Conservation (phyloP, 2,888 invertebrate genomes). For the Netelia fuscicornis region DNA sequence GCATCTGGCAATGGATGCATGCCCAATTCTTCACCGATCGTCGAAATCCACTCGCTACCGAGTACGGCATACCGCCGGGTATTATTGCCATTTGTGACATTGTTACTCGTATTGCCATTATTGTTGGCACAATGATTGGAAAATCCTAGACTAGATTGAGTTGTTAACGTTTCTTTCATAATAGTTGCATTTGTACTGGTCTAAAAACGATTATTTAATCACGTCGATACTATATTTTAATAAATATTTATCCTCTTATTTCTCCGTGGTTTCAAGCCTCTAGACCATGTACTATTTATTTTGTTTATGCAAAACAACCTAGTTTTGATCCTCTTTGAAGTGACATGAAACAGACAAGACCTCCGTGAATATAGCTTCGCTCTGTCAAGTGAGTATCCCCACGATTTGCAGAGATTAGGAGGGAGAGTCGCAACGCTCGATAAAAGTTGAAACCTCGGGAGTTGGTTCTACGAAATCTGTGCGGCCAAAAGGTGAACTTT, state of each 20-base stretch:
- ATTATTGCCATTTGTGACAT: conserved; percentile 76
- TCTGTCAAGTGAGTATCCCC: no score
- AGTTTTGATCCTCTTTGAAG: no score
- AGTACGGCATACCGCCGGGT: conserved; percentile 81
- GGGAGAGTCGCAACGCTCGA: no score
- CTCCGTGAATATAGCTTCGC: no score
- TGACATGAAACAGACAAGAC: no score
- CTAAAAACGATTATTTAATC: not conserved
- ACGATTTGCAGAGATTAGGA: no score
- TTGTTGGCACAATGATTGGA: conserved; percentile 81
- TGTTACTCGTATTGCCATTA: conserved; percentile 78
- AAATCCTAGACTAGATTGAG: conserved; percentile 76
- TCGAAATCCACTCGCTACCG: conserved; percentile 82
- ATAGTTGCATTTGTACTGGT: conserved; percentile 28
- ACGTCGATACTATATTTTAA: not conserved
- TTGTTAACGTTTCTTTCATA: conserved; percentile 81
- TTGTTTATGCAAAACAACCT: no score
- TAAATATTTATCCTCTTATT: not conserved
- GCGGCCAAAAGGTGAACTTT: no score
- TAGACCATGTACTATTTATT: no score
- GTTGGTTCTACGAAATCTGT: no score
- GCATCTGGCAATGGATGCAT: conserved; percentile 81
- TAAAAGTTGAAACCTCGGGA: no score
- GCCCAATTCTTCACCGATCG: conserved; percentile 83
- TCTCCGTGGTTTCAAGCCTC: no score